phyloP scores from a whole-genome alignment of 2,113 vertebrate genomes.

The Clarias magur region DNA sequence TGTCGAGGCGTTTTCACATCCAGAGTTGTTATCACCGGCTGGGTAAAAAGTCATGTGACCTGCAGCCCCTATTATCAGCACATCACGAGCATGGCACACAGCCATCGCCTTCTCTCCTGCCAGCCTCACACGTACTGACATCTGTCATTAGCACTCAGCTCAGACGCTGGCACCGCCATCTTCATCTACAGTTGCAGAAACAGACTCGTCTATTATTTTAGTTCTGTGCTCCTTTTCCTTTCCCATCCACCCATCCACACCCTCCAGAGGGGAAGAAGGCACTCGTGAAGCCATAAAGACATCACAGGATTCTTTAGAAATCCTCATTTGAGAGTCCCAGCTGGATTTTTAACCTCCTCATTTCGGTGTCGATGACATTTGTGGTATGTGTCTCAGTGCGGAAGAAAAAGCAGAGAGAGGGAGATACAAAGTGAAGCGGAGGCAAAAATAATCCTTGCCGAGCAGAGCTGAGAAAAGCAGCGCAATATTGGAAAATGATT shows the following conservation, averaged over 20 bases:
- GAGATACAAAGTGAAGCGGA: slow-evolving; percentile 22
- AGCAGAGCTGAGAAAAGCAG: slow-evolving; percentile 54
- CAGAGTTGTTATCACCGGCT: slow-evolving; percentile 21
- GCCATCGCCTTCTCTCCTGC: slow-evolving; percentile 36
- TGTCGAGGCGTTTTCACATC: slow-evolving; percentile 23
- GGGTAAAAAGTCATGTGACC: slow-evolving; percentile 36
- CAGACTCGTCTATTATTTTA: slow-evolving; percentile 26
- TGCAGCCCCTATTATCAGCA: slow-evolving; percentile 41
- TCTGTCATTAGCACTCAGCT: slow-evolving; percentile 36
- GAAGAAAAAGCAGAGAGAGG: slow-evolving; percentile 2
- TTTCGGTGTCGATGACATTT: slow-evolving; percentile 31
- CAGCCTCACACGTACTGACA: slow-evolving; percentile 37
- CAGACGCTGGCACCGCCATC: slow-evolving; percentile 24
- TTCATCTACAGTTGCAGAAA: slow-evolving; percentile 26
- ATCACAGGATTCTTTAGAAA: slow-evolving; percentile 34
- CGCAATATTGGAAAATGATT: slow-evolving; percentile 76
- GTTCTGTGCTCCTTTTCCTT: background rate
- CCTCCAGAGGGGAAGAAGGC: background rate
- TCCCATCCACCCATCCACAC: slow-evolving; percentile 36
- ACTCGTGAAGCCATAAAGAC: slow-evolving; percentile 35
- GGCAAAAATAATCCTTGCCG: slow-evolving; percentile 42
- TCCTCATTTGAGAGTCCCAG: slow-evolving; percentile 41
- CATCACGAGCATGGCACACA: slow-evolving; percentile 40
- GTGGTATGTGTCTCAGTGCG: slow-evolving; percentile 11
- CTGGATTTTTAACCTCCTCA: slow-evolving; percentile 42